phyloP scores from a whole-genome alignment of 1,140 invertebrate genomes.

The Xylocopa sonorina region DNA sequence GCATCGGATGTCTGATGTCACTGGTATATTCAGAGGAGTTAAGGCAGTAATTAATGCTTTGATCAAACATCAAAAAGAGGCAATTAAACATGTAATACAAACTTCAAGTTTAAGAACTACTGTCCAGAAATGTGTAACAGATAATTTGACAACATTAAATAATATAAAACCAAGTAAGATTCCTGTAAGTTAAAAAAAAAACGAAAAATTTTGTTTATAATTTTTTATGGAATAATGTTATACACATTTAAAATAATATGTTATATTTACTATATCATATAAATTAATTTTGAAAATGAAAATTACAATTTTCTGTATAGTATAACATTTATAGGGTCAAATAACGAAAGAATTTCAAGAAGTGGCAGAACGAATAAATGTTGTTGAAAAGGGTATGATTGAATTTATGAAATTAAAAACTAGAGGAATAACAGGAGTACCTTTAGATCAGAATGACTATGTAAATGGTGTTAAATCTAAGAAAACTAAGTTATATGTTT shows the following conservation, averaged over 20 bases:
- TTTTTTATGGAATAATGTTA: background rate
- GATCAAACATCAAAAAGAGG: constrained; percentile 73
- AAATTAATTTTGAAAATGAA: constrained; percentile 2
- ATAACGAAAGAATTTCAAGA: constrained; percentile 70
- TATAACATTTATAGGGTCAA: constrained; percentile 66
- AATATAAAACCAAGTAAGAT: constrained; percentile 78
- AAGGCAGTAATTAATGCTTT: constrained; percentile 73
- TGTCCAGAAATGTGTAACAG: constrained; percentile 66
- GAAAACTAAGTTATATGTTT: constrained; percentile 70
- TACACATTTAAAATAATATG: background rate
- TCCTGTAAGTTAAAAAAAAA: constrained; percentile 76
- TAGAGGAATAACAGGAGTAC: constrained; percentile 60
- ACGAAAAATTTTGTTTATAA: background rate
- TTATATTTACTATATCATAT: constrained; percentile 2
- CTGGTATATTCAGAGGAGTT: constrained; percentile 74
- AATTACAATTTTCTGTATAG: constrained; percentile 41
- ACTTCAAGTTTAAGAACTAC: constrained; percentile 73
- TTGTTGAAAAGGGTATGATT: constrained; percentile 75
- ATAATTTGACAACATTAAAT: constrained; percentile 65
- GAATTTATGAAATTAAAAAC: constrained; percentile 71
- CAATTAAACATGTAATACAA: constrained; percentile 66
- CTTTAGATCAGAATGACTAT: constrained; percentile 37
- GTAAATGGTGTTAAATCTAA: constrained; percentile 5
- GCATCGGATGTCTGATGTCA: constrained; percentile 72
- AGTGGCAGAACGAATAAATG: constrained; percentile 68